Percentiles rank a stretch among this genome's conserved stretches.
Evolutionary conservation across 1,140 invertebrate species (phyloP).

Genomic region (Cydia splendana): DNA sequence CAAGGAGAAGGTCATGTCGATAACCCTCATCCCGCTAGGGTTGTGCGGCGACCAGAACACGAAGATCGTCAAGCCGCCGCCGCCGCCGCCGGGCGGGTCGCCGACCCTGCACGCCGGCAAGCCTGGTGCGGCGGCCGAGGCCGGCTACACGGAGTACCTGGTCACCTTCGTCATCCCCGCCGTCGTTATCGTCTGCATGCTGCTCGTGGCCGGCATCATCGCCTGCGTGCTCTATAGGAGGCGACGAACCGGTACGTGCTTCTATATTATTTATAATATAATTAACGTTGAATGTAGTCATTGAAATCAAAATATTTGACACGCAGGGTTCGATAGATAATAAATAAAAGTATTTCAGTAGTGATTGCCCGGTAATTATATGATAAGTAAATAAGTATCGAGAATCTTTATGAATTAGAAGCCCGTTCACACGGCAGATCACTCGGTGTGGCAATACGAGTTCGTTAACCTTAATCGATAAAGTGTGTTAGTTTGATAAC

Average conservation of each 20-base stretch:
- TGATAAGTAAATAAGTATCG: no score
- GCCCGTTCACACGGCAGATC: no score
- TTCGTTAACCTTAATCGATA: not conserved
- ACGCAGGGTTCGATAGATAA: no score
- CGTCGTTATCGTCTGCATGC: constrained; percentile 93
- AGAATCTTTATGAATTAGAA: no score
- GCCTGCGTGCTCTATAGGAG: constrained; percentile 94
- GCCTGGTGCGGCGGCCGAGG: constrained; percentile 47
- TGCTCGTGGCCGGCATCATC: constrained; percentile 91
- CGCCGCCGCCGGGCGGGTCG: constrained; percentile 40
- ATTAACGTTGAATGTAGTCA: no score
- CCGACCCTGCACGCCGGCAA: constrained; percentile 40
- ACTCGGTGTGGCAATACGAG: not conserved
- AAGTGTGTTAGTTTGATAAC: no score
- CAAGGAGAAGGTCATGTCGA: constrained; percentile 85
- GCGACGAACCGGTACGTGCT: constrained; percentile 83
- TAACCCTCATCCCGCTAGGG: constrained; percentile 85
- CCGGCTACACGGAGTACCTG: constrained; percentile 91
- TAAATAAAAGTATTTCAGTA: no score
- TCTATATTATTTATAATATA: constrained; percentile 47
- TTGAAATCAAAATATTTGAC: no score
- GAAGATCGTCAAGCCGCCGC: constrained; percentile 63
- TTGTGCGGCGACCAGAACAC: constrained; percentile 84
- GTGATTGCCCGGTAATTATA: no score
- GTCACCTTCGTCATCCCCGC: constrained; percentile 95